phyloP scores from a whole-genome alignment of 2,113 vertebrate species.

The Carassius auratus region DNA sequence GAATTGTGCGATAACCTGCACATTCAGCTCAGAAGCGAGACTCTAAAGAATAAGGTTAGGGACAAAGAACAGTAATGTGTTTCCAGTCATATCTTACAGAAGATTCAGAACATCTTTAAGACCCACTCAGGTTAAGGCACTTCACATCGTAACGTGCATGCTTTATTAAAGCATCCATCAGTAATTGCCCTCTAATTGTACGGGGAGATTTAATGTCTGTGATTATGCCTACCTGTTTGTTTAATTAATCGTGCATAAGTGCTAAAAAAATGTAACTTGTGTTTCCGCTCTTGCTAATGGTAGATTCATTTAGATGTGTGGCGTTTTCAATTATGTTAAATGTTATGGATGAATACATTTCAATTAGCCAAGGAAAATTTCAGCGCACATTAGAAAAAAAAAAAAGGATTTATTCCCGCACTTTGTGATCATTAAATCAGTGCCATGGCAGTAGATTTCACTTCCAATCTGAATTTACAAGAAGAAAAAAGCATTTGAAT shows the following conservation, averaged over 20 bases:
- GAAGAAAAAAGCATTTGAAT: constrained; percentile 2
- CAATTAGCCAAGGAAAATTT: constrained; percentile 29
- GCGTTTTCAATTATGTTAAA: constrained; percentile 42
- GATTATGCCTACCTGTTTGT: constrained; percentile 35
- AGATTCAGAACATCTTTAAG: constrained; percentile 14
- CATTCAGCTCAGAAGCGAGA: not conserved
- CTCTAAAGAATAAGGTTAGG: not conserved
- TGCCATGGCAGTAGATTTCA: constrained; percentile 17
- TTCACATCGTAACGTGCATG: constrained; percentile 2
- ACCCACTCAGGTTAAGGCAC: constrained; percentile 16
- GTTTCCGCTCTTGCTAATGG: constrained; percentile 27
- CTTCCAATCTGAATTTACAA: constrained; percentile 17
- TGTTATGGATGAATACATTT: constrained; percentile 46
- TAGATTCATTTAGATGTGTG: constrained; percentile 36
- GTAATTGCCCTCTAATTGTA: constrained; percentile 44
- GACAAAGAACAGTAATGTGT: not conserved
- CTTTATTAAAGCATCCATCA: constrained; percentile 39
- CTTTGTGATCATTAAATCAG: constrained; percentile 46
- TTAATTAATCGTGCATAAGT: constrained; percentile 38
- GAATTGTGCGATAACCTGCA: constrained; percentile 20
- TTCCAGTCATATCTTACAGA: not conserved
- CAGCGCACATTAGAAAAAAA: not conserved
- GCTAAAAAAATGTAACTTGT: constrained; percentile 28
- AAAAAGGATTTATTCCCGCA: constrained; percentile 6
- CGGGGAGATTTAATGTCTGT: constrained; percentile 35